These are phyloP conservation scores for Syngnathus typhle DNA, from an alignment of 2,113 vertebrate species.

Conservation along the genomic window DNA sequence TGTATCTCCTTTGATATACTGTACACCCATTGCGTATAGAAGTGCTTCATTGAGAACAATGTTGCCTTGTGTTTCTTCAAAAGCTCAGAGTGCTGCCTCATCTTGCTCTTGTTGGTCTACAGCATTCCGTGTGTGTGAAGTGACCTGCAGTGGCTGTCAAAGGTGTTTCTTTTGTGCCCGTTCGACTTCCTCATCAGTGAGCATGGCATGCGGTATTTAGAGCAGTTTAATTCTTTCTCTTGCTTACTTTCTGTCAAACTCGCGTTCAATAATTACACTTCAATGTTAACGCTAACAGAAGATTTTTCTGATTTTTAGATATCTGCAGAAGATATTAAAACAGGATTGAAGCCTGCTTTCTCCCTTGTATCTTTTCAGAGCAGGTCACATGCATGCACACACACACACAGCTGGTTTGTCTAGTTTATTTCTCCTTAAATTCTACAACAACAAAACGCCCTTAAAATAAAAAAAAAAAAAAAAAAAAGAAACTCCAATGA, in stretches of 20 bases:
- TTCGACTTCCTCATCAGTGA: slow-evolving; percentile 45
- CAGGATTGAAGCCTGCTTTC: slow-evolving; percentile 37
- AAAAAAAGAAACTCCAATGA: slow-evolving; percentile 67
- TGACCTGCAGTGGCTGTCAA: slow-evolving; percentile 57
- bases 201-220: slow-evolving; percentile 59
- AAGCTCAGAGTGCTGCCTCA: slow-evolving; percentile 47
- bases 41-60: slow-evolving; percentile 50
- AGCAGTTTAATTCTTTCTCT: slow-evolving; percentile 51
- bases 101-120: slow-evolving; percentile 42
- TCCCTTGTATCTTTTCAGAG: slow-evolving; percentile 6
- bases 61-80: slow-evolving; percentile 64
- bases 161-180: slow-evolving; percentile 55
- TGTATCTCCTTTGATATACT: slow-evolving; percentile 40
- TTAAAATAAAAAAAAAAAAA: slow-evolving; percentile 59
- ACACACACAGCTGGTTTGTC: slow-evolving; percentile 36
- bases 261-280: slow-evolving; percentile 62
- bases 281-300: slow-evolving; percentile 57
- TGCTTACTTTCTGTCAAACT: slow-evolving; percentile 57
- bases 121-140: slow-evolving; percentile 62
- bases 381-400: neutral
- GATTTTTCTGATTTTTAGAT: slow-evolving; percentile 55
- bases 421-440: slow-evolving; percentile 63
- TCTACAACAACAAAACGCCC: slow-evolving; percentile 69
- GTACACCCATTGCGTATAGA: slow-evolving; percentile 30
- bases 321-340: slow-evolving; percentile 64